A percentile compares a stretch with the other conserved stretches of the same genome.
phyloP scores from a whole-genome alignment of 2,888 invertebrate genomes.

The Penaeus monodon region DNA sequence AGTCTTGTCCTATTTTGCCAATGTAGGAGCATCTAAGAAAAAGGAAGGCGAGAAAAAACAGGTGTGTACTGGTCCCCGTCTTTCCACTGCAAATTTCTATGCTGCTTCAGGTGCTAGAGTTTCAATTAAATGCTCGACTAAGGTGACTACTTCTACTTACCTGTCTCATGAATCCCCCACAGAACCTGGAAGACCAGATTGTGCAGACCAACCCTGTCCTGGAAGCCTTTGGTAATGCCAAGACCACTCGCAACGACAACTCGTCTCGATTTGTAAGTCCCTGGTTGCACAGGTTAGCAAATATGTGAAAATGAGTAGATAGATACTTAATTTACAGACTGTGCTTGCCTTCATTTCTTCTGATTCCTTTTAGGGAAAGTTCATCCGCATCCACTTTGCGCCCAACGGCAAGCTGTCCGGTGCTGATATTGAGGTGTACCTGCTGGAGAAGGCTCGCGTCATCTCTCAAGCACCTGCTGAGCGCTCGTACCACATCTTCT shows the following conservation, averaged over 20 bases:
- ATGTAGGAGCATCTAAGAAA: constrained; percentile 93
- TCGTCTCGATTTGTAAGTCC: too few species aligned
- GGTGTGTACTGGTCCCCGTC: neutral
- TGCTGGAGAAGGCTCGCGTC: constrained; percentile 99
- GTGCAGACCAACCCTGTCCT: too few species aligned
- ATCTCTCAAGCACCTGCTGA: constrained; percentile 88
- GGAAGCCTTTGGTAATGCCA: too few species aligned
- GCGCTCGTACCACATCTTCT: constrained; percentile 98
- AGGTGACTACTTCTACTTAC: neutral
- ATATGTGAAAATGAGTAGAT: too few species aligned
- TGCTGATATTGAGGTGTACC: constrained; percentile 97
- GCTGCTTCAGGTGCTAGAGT: too few species aligned
- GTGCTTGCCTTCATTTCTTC: neutral
- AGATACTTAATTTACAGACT: too few species aligned
- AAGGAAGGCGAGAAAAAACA: constrained; percentile 54
- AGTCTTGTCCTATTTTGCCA: constrained; percentile 99
- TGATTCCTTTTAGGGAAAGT: constrained; percentile 68
- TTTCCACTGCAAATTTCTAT: too few species aligned
- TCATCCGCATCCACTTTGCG: too few species aligned
- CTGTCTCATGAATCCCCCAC: too few species aligned
- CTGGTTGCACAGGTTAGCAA: too few species aligned
- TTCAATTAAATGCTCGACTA: neutral
- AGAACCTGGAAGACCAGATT: constrained; percentile 74
- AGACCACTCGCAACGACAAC: too few species aligned
- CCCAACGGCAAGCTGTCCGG: constrained; percentile 69